Conservation (phyloP, 1,140 invertebrate species). For the Manduca sexta region DNA sequence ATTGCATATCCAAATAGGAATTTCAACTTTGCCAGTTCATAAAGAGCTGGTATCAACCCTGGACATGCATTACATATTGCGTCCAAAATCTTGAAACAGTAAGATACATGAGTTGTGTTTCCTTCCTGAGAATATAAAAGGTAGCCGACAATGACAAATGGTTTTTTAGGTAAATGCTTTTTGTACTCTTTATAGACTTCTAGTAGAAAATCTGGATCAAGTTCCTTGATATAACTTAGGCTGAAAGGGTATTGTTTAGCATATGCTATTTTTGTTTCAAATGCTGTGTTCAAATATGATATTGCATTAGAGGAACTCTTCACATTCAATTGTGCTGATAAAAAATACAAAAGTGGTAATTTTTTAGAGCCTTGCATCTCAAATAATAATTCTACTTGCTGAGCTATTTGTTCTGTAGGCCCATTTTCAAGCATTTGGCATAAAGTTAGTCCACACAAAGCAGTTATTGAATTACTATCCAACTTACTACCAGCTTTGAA, state of each 20-base stretch:
- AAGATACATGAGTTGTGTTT: slow-evolving; percentile 53
- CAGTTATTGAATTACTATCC: slow-evolving; percentile 86
- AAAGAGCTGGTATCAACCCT: slow-evolving; percentile 82
- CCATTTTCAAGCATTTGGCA: slow-evolving; percentile 83
- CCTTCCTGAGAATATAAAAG: slow-evolving; percentile 62
- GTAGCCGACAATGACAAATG: slow-evolving; percentile 68
- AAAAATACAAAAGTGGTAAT: slow-evolving; percentile 77
- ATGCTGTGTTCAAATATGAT: slow-evolving; percentile 80
- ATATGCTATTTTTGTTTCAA: slow-evolving; percentile 78
- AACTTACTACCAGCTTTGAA: slow-evolving; percentile 87
- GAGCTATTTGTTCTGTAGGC: slow-evolving; percentile 79
- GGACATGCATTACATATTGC: slow-evolving; percentile 86
- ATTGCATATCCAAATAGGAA: slow-evolving; percentile 85
- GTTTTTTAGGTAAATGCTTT: slow-evolving; percentile 79
- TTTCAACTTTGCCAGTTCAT: slow-evolving; percentile 85
- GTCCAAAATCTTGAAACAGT: slow-evolving; percentile 80
- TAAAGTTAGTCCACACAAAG: slow-evolving; percentile 85
- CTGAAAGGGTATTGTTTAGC: slow-evolving; percentile 81
- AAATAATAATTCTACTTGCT: slow-evolving; percentile 90
- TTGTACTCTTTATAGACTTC: slow-evolving; percentile 86
- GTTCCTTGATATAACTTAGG: slow-evolving; percentile 79
- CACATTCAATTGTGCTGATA: slow-evolving; percentile 79
- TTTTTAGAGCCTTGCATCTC: slow-evolving; percentile 83
- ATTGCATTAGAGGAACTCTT: slow-evolving; percentile 76
- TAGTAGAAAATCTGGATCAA: slow-evolving; percentile 92